Evolutionary conservation across 1,140 invertebrate genomes (phyloP), one percentile per base, ranked within the genome.

Genomic region (Tetragonula clypearis): DNA sequence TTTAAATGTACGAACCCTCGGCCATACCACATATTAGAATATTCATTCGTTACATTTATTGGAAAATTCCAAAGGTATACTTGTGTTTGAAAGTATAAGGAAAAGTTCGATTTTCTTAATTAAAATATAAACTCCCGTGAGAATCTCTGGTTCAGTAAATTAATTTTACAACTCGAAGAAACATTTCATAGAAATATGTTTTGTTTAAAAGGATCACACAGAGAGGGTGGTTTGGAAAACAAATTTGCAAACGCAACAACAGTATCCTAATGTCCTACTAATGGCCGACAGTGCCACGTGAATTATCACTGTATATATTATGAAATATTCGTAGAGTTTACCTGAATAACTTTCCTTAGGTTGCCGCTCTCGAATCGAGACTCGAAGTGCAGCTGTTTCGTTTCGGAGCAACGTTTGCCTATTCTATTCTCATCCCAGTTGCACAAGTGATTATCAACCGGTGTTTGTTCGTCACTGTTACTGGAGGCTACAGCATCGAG

Each of bases 311-410:
- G 21, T n/a, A 62, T n/a, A 62, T 5, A 4, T 12, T n/a, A 5
- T 14, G 26, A 26, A 72, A 80, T 55, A 41, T 71, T 53, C 56
- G 17, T 75, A 41, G 35, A 19, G 35, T 55, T 78, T 95, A 98
- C 97, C 96, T 98, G 97, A 93, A 98, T 97, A 21, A 96, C 98
- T 96, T 98, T 98, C 69, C 98, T 95, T 49, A 99, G 95, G 95
- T 99, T 99, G 56, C 98, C 98, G 91, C 97, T 97, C 94, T 99
- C 98, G 95, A 99, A 99, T 91, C 98, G 96, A 12, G 98, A 98
- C 92, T 98, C 98, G 94, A 99, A 99, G 75, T 95, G 95, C 53
- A 99, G 94, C 80, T 96, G 95, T 75, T 96, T 95, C 1, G 93
- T 93, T 77, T 95, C 95, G 23, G 86, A 92, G 84, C 95, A 94